Evolutionary conservation across 92 coral and sea anemone species (phyloP), one percentile per base, ranked within the genome.

Genomic region (Parazoanthus swiftii): DNA sequence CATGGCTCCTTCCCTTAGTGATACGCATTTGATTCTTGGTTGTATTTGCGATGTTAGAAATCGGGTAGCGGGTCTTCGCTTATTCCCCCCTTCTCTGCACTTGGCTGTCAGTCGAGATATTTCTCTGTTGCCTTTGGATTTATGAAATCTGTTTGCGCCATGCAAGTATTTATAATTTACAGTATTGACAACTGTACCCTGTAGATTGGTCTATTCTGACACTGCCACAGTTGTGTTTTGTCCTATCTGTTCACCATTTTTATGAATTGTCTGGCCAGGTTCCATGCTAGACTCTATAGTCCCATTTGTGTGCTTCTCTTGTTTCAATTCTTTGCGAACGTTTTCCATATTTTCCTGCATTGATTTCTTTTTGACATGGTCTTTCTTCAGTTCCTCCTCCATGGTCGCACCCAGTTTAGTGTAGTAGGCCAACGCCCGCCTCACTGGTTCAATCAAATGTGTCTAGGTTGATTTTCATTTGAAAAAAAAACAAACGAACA

Each of bases 381-480:
- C 88, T 63, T 94, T 94, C 80, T 93, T 95, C 1, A 95, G 93
- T 72, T 95, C 95, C n/a, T 93, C 93, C 75, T 91, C 98, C 98
- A 95, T 95, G 23, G 95, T 93, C 54, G 89, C 92, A 26, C 98
- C 98, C 90, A 93, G 92, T 71, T 89, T 90, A 35, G 90, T 94
- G 93, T 95, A 95, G 56, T 95, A 95, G 46, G 76, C 82, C 87
- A 95, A 82, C n/a, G 98, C 98, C 83, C 94, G 92, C 23, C 98
- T 91, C 66, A 95, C 98, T 2, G 98, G 98, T 9, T 91, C 95
- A 8, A 95, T 87, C 38, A 95, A 92, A 50, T 89, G 98, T 14
- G 90, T 93, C 98, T 95, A 42, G 79, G 46, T 18, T 14, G 14
- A 21, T 42, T 35, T 33, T 14, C 46, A 74, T 37, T 74, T 74